Evolutionary conservation across 2,113 vertebrate genomes (phyloP).

Genomic region (Mobula hypostoma): DNA sequence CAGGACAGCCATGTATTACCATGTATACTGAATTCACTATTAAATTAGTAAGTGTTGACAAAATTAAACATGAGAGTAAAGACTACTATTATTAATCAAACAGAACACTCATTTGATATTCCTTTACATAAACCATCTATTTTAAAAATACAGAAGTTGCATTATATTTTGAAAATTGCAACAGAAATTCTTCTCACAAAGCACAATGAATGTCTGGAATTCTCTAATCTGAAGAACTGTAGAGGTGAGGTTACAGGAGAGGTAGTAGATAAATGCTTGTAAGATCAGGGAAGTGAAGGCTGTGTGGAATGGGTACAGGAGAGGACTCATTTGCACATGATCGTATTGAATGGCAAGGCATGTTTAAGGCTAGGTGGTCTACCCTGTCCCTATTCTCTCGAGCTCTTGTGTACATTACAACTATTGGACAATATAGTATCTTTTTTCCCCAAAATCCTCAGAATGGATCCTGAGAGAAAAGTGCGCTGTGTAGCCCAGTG

Average conservation of each 20-base stretch:
- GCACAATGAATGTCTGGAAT: background rate
- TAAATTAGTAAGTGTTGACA: background rate
- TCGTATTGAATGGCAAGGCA: no score
- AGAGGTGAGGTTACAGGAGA: no score
- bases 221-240: no score
- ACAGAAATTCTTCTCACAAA: background rate
- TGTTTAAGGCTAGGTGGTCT: no score
- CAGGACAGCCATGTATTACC: background rate
- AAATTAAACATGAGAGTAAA: background rate
- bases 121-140: background rate
- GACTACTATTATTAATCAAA: background rate
- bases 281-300: no score
- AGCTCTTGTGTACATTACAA: no score
- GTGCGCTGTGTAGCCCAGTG: background rate
- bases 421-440: background rate
- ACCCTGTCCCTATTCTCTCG: no score
- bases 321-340: no score
- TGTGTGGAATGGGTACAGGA: no score
- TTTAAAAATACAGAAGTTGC: background rate
- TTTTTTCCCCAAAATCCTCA: background rate
- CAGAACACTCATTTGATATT: background rate
- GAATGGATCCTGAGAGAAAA: background rate
- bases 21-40: background rate
- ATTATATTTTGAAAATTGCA: background rate
- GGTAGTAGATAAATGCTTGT: no score